Conservation (phyloP, 2,888 invertebrate genomes). For the Pardosa pseudoannulata region DNA sequence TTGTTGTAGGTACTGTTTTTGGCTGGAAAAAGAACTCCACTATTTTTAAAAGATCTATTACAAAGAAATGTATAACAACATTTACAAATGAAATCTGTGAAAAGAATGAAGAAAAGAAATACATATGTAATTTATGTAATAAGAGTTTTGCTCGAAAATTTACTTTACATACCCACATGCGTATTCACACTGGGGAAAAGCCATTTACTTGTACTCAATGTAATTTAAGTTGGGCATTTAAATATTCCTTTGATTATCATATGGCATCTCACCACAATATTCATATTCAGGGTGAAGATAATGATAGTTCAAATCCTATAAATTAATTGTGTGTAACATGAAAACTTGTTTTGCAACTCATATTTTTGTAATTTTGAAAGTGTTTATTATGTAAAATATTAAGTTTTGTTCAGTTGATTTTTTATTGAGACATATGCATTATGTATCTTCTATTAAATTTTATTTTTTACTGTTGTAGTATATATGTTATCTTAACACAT, state of each 20-base stretch:
- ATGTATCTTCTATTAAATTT: too few relatives aligned
- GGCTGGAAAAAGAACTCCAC: not conserved
- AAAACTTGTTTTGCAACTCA: too few relatives aligned
- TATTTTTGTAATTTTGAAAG: too few relatives aligned
- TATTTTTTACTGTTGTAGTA: too few relatives aligned
- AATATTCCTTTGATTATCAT: constrained; percentile 42
- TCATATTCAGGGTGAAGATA: not conserved
- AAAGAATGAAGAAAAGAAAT: not conserved
- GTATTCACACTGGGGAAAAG: constrained; percentile 46
- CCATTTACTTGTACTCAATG: constrained; percentile 27
- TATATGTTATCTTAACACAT: too few relatives aligned
- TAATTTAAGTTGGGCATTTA: constrained; percentile 30
- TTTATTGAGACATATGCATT: too few relatives aligned
- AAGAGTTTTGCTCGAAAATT: constrained; percentile 22
- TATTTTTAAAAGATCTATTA: not conserved
- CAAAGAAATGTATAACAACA: not conserved
- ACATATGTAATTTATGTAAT: constrained; percentile 10
- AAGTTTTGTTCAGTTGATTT: too few relatives aligned
- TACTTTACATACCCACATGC: constrained; percentile 30
- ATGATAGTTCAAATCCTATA: not conserved
- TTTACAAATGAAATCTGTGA: not conserved
- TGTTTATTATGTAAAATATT: too few relatives aligned
- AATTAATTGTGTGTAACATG: not conserved
- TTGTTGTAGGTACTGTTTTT: not conserved
- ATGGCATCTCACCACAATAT: constrained; percentile 24